Evolutionary conservation across 2,888 invertebrate species (phyloP).

Genomic region (Smittia aterrima): DNA sequence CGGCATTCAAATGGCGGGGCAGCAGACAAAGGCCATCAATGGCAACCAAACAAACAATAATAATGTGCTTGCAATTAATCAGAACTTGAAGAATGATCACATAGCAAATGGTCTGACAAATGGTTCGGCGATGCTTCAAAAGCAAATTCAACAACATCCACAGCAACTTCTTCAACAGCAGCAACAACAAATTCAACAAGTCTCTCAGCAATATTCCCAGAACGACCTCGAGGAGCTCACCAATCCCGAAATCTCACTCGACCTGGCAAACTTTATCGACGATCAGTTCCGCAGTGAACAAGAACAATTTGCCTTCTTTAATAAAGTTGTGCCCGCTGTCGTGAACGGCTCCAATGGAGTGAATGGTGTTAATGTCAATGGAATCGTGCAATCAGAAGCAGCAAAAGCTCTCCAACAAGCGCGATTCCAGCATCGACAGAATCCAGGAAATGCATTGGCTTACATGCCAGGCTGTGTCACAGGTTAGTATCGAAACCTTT

Average conservation of each 20-base stretch:
- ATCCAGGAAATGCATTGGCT: constrained; percentile 61
- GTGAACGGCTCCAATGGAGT: constrained; percentile 53
- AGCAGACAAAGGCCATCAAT: constrained; percentile 46
- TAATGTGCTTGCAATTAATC: constrained; percentile 34
- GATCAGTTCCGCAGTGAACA: constrained; percentile 80
- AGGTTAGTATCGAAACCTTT: constrained; percentile 46
- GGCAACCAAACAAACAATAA: constrained; percentile 44
- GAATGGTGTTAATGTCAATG: constrained; percentile 42
- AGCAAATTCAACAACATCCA: constrained; percentile 53
- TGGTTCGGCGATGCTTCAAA: constrained; percentile 43
- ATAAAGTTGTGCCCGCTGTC: constrained; percentile 71
- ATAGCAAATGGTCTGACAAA: constrained; percentile 43
- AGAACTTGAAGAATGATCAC: constrained; percentile 46
- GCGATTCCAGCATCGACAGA: constrained; percentile 46
- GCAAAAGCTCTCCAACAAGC: constrained; percentile 53
- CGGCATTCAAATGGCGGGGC: constrained; percentile 45
- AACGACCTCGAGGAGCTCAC: constrained; percentile 86
- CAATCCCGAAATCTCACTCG: constrained; percentile 88
- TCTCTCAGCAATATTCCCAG: constrained; percentile 72
- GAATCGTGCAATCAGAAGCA: constrained; percentile 49
- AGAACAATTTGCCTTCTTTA: constrained; percentile 71
- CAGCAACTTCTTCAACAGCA: constrained; percentile 46
- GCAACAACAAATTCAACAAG: constrained; percentile 58
- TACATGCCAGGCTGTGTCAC: constrained; percentile 90
- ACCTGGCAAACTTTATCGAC: constrained; percentile 88